phyloP scores from a whole-genome alignment of 2,888 invertebrate species.

The Liodrosophila aerea region DNA sequence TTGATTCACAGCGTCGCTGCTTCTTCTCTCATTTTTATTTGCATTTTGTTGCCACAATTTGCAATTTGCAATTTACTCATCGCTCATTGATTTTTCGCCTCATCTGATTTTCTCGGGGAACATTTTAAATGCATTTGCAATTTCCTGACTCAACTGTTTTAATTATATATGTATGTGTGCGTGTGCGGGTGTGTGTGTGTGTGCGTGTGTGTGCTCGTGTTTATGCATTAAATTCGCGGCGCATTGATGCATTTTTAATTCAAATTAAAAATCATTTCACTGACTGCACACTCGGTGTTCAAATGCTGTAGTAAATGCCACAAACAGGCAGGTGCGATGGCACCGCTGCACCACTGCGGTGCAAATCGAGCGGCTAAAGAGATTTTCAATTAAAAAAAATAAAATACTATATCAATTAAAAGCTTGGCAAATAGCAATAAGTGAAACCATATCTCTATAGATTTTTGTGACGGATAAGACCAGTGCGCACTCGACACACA shows the following conservation, averaged over 20 bases:
- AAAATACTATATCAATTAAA: neutral
- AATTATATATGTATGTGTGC: slow-evolving; percentile 43
- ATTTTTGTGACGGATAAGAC: too few species aligned
- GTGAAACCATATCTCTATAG: slow-evolving; percentile 2
- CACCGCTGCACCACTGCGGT: slow-evolving; percentile 4
- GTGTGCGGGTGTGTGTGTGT: too few species aligned
- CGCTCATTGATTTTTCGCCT: slow-evolving; percentile 65
- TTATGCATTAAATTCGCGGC: slow-evolving; percentile 59
- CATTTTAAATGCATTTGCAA: slow-evolving; percentile 70
- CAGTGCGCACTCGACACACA: too few species aligned
- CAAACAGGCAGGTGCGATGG: neutral
- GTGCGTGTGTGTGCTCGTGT: too few species aligned
- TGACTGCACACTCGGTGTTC: neutral
- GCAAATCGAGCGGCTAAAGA: slow-evolving; percentile 21
- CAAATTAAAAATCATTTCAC: slow-evolving; percentile 64
- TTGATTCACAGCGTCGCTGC: slow-evolving; percentile 46
- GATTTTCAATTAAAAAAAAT: slow-evolving; percentile 9
- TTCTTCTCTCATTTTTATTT: slow-evolving; percentile 54
- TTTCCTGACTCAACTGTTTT: slow-evolving; percentile 71
- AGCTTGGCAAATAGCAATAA: neutral
- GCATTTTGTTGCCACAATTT: slow-evolving; percentile 20
- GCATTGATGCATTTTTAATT: slow-evolving; percentile 74
- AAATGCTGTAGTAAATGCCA: neutral
- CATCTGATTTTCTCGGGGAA: slow-evolving; percentile 62
- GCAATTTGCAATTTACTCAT: slow-evolving; percentile 62